Percentiles rank a stretch among this genome's conserved stretches.
Conservation (phyloP, 2,888 invertebrate species). For the Platerodrilus igneus region DNA sequence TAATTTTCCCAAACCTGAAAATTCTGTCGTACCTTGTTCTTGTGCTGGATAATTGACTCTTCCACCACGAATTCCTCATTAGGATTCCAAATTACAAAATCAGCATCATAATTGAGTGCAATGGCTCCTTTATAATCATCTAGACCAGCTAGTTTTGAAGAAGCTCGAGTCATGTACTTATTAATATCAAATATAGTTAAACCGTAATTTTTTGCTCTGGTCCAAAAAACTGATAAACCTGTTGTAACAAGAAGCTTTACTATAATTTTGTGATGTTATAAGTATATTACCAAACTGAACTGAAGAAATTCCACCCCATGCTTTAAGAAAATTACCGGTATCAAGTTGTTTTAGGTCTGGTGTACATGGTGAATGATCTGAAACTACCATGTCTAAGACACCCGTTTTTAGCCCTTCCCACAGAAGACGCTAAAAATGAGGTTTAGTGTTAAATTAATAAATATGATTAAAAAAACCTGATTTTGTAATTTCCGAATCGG, state of each 20-base stretch:
- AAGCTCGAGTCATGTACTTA: constrained; percentile 57
- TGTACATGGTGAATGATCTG: constrained; percentile 66
- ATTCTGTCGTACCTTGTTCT: constrained; percentile 66
- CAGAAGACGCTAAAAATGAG: constrained; percentile 50
- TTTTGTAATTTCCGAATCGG: constrained; percentile 62
- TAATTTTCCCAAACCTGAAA: constrained; percentile 13
- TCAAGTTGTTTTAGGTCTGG: constrained; percentile 54
- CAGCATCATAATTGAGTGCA: constrained; percentile 62
- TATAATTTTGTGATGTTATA: not conserved
- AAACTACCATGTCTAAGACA: constrained; percentile 60
- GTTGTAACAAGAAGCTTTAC: constrained; percentile 11
- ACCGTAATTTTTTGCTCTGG: constrained; percentile 53
- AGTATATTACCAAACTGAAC: constrained; percentile 67
- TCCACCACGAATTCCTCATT: constrained; percentile 56
- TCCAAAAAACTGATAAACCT: constrained; percentile 68
- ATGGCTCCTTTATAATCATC: constrained; percentile 59
- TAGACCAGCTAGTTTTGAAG: constrained; percentile 60
- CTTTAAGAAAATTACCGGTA: constrained; percentile 59
- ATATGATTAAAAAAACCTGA: too few relatives aligned
- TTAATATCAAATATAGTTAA: constrained; percentile 54
- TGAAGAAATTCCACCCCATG: constrained; percentile 72
- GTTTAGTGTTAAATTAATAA: too few relatives aligned
- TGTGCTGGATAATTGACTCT: constrained; percentile 58
- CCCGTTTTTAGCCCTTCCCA: constrained; percentile 59
- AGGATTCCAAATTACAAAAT: constrained; percentile 68